phyloP scores from a whole-genome alignment of 1,140 invertebrate species.

The Drosophila bocqueti region DNA sequence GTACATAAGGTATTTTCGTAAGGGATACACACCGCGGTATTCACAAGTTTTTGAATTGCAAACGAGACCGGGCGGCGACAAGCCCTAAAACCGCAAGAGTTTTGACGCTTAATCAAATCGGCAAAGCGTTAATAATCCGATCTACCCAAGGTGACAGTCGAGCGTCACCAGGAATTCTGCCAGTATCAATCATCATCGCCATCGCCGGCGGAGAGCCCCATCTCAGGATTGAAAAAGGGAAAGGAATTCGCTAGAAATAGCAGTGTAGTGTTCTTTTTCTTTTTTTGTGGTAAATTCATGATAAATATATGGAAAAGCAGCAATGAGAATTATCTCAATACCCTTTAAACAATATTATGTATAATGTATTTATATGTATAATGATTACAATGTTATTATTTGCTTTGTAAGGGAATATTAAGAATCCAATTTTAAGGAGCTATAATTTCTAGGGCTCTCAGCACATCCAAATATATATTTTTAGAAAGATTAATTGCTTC shows the following conservation, averaged over 20 bases:
- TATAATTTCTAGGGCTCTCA: no score
- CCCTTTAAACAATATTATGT: background rate
- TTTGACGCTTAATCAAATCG: slow-evolving; percentile 75
- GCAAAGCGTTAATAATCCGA: slow-evolving; percentile 77
- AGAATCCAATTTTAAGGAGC: no score
- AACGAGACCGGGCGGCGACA: slow-evolving; percentile 55
- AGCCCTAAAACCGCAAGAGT: slow-evolving; percentile 56
- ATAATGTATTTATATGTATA: background rate
- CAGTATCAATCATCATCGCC: slow-evolving; percentile 49
- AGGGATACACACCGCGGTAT: background rate
- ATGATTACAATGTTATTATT: background rate
- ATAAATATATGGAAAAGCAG: no score
- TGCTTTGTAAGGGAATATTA: background rate
- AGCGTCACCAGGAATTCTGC: slow-evolving; percentile 76
- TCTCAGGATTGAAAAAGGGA: background rate
- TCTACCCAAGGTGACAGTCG: slow-evolving; percentile 62
- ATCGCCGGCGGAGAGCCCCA: background rate
- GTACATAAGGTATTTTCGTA: background rate
- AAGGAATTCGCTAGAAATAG: slow-evolving; percentile 22
- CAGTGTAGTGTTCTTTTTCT: background rate
- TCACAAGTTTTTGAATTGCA: slow-evolving; percentile 1
- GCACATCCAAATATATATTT: no score
- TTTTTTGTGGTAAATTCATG: background rate
- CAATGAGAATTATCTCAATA: background rate
- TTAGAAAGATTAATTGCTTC: no score